Evolutionary conservation across 2,113 vertebrate species (phyloP).

Genomic region (Chinchilla lanigera): DNA sequence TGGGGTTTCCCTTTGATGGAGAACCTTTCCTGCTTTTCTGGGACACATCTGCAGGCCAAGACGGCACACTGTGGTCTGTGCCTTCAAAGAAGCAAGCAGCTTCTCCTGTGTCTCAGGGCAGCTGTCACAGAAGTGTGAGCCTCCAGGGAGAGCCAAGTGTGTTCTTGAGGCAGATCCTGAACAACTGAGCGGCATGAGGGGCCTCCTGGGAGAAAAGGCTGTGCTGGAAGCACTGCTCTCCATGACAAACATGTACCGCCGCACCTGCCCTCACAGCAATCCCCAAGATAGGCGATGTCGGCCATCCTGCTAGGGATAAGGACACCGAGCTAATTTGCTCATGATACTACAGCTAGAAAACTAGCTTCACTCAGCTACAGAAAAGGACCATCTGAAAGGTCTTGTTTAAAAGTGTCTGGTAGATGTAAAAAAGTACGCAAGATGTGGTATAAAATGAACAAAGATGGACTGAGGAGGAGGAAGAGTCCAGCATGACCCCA

Average conservation of each 20-base stretch:
- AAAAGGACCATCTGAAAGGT: not conserved
- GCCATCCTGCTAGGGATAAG: not conserved
- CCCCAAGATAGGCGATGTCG: not conserved
- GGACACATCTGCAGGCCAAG: not conserved
- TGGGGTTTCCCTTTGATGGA: not conserved
- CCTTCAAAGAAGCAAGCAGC: not conserved
- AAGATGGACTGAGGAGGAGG: not conserved
- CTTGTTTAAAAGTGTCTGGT: not conserved
- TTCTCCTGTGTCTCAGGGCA: not conserved
- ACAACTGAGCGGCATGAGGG: not conserved
- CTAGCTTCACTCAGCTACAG: not conserved
- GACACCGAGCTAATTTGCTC: not conserved
- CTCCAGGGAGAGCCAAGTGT: not conserved
- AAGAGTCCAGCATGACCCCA: not conserved
- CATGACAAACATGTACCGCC: not conserved
- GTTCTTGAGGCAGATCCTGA: not conserved
- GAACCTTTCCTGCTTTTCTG: not conserved
- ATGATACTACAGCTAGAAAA: not conserved
- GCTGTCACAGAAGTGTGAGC: not conserved
- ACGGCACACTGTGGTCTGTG: not conserved
- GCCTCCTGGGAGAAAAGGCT: not conserved
- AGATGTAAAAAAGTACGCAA: not conserved
- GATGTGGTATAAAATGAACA: not conserved
- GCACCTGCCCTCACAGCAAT: not conserved
- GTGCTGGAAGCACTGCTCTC: not conserved